A percentile compares a stretch with the other conserved stretches of the same genome.
These are phyloP conservation scores for Vicugna pacos DNA, from an alignment of 2,113 vertebrate genomes.

Conservation along the genomic window DNA sequence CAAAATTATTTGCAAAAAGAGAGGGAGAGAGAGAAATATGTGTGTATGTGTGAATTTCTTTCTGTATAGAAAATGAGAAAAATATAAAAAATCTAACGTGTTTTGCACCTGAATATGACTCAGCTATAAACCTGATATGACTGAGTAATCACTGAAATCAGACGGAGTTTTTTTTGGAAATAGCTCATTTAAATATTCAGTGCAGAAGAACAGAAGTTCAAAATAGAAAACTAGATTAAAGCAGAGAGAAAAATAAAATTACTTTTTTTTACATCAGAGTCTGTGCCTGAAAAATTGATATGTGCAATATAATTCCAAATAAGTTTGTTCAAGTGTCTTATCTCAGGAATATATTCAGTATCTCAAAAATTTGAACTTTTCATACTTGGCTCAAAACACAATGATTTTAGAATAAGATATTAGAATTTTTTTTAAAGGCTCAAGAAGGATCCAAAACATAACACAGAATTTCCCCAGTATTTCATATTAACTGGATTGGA, in stretches of 20 bases:
- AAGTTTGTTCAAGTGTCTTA: neutral
- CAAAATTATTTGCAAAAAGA: neutral
- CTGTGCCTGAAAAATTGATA: neutral
- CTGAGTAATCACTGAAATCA: neutral
- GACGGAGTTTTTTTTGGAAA: neutral
- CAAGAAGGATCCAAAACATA: neutral
- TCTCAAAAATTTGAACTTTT: neutral
- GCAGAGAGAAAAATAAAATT: conserved; percentile 9
- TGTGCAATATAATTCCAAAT: neutral
- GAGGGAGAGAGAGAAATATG: neutral
- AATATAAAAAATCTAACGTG: neutral
- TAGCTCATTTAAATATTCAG: neutral
- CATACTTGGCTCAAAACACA: neutral
- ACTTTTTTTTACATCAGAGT: neutral
- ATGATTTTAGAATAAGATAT: neutral
- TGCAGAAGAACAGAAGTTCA: neutral
- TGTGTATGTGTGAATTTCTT: neutral
- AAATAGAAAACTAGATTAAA: neutral
- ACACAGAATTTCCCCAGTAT: neutral
- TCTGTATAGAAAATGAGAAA: neutral
- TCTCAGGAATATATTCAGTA: neutral
- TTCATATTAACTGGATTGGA: neutral
- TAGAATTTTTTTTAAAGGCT: neutral
- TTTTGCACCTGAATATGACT: neutral
- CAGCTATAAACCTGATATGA: neutral